A percentile compares a stretch with the other conserved stretches of the same genome.
phyloP scores from a whole-genome alignment of 37 sponge, comb jelly and placozoan genomes.

The Cliona cf. orientalis region DNA sequence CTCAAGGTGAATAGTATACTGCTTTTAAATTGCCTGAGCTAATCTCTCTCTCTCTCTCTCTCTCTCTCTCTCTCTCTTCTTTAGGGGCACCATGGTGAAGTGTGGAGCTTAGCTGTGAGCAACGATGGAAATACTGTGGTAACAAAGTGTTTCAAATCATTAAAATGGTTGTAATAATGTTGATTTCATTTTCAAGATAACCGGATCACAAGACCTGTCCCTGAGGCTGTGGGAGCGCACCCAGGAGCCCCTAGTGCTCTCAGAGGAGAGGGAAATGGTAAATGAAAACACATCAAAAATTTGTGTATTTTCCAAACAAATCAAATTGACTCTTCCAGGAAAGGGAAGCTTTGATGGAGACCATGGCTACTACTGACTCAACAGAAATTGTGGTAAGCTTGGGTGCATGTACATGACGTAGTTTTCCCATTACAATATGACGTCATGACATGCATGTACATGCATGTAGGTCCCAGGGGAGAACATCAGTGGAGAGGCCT shows the following conservation, averaged over 20 bases:
- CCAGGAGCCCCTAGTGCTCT: constrained; percentile 81
- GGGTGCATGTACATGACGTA: not conserved
- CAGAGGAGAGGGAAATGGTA: constrained; percentile 88
- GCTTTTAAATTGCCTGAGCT: not conserved
- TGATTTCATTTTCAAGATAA: constrained; percentile 50
- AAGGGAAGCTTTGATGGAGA: constrained; percentile 75
- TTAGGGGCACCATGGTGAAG: constrained; percentile 89
- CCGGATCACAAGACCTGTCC: constrained; percentile 93
- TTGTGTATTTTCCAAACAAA: not conserved
- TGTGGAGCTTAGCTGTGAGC: constrained; percentile 92
- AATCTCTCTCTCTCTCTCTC: not conserved
- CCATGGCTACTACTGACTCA: constrained; percentile 46
- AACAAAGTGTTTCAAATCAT: not conserved
- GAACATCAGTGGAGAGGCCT: not conserved
- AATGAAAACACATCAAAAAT: constrained; percentile 20
- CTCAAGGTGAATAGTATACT: too few species aligned
- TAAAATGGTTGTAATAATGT: not conserved
- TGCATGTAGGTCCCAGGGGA: constrained; percentile 29
- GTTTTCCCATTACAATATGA: not conserved
- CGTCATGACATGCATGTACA: not conserved
- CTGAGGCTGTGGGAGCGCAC: constrained; percentile 90
- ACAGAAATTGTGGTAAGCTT: constrained; percentile 59
- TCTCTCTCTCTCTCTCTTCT: not conserved
- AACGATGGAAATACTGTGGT: constrained; percentile 87
- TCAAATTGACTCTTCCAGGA: constrained; percentile 36